A percentile compares a stretch with the other conserved stretches of the same genome.
These are phyloP conservation scores for Mormyrus hasselquistii DNA, from an alignment of 2,797 vertebrate species.

Conservation along the genomic window DNA sequence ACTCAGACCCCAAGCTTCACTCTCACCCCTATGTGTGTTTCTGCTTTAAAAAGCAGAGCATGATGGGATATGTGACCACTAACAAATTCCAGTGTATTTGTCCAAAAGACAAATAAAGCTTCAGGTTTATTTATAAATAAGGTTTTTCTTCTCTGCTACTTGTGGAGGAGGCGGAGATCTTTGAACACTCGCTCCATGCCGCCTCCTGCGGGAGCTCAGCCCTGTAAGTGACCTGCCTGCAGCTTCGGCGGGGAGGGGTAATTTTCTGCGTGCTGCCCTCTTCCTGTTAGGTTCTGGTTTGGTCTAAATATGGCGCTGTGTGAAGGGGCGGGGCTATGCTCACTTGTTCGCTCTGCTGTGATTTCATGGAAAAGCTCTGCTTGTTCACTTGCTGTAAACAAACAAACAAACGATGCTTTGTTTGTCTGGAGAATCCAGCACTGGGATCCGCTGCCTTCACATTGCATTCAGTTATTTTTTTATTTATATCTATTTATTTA, in stretches of 20 bases:
- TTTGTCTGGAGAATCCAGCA: not conserved
- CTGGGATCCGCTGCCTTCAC: not conserved
- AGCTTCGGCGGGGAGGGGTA: not conserved
- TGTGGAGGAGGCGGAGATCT: slow-evolving; percentile 59
- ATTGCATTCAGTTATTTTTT: not conserved
- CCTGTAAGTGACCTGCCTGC: not conserved
- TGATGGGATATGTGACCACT: not conserved
- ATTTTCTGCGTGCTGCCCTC: not conserved
- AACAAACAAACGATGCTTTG: not conserved
- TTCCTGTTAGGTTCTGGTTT: not conserved
- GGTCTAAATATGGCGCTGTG: not conserved
- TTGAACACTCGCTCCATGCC: not conserved
- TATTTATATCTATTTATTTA: not conserved
- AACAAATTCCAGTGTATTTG: not conserved
- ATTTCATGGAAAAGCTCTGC: not conserved
- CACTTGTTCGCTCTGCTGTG: not conserved
- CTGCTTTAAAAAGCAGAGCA: not conserved
- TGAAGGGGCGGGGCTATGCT: not conserved
- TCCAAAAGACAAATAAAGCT: not conserved
- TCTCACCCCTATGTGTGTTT: not conserved
- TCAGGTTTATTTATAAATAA: not conserved
- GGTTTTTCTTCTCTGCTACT: slow-evolving; percentile 17
- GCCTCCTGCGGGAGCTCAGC: not conserved
- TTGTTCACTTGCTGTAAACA: not conserved
- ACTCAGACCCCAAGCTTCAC: not conserved